phyloP scores from a whole-genome alignment of 2,113 vertebrate genomes.

The Himantopus leucocephalus region DNA sequence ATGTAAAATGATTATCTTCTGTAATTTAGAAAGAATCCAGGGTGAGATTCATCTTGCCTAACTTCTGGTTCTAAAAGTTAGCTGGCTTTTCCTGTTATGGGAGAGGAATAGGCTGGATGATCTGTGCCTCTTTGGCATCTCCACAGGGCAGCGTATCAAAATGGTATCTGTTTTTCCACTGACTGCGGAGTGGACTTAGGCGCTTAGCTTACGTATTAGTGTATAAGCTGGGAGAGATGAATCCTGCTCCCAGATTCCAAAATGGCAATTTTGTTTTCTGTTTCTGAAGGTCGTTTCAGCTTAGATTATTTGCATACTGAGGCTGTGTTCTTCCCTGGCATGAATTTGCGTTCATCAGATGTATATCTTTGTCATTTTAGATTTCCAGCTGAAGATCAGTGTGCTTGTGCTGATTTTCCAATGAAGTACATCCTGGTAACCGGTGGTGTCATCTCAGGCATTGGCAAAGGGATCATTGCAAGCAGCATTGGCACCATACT shows the following conservation, averaged over 20 bases:
- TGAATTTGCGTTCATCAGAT: background rate
- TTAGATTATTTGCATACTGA: background rate
- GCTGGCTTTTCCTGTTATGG: background rate
- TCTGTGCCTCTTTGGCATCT: background rate
- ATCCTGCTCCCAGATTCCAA: background rate
- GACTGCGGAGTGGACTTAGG: background rate
- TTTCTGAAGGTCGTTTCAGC: background rate
- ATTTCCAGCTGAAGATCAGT: background rate
- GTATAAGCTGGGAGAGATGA: background rate
- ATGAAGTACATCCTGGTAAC: conserved; percentile 84
- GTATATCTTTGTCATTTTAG: conserved; percentile 34
- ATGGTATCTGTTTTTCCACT: background rate
- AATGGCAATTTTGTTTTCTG: background rate
- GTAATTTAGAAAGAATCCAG: background rate
- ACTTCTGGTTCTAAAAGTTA: background rate
- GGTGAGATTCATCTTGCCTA: background rate
- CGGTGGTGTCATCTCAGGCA: conserved; percentile 81
- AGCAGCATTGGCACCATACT: conserved; percentile 81
- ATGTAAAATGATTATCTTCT: background rate
- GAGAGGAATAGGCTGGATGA: background rate
- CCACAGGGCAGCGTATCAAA: background rate
- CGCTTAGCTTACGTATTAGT: background rate
- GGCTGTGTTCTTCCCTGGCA: background rate
- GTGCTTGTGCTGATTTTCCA: conserved; percentile 4
- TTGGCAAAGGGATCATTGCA: conserved; percentile 83